Base-by-base conservation (phyloP, 2,888 invertebrate species). In the Anagyrus pseudococci region DNA sequence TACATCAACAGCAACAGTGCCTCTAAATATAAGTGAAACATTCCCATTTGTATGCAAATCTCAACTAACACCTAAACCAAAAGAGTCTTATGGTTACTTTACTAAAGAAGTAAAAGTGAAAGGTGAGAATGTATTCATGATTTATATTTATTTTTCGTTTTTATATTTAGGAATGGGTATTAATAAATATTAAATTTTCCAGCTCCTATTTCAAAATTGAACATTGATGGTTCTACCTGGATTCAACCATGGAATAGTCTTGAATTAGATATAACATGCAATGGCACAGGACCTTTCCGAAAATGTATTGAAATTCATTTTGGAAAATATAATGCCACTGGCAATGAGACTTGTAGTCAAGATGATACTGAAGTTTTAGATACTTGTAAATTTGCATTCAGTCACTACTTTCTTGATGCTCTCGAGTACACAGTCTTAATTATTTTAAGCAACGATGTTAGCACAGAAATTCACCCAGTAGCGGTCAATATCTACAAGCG, bases 401-500 rank as follows among this genome's bases (percentile, higher is more conserved):
- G 84, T 0, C 89, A 89, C 70, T 93, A 90, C 74, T 90, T 93
- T 72, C 82, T 86, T 2, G 86, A 86, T 44, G 84, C 87, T n/a
- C 86, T 88, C 37, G 86, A 87, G 62, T 89, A 92, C 74, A 91
- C 93, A 0, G 86, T 93, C n/a, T 81, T 94, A 15, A 87, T 93
- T 48, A 86, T 94, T 41, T 84, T 95, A 23, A 85, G 87, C 62
- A 95, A 95, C 81, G 89, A 91, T 66, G 85, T 95, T 10, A 88
- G 88, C 3, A 88, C 85, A 71, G 83, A 84, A 46, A 85, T 91
- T 4, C 87, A 87, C 62, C 88, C 89, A 58, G 85, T 92, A 15
- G 88, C 89, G 13, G 87, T 95, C 46, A 92, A 90, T 76, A 89
- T 94, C 75, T 94, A 93, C 80, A 89, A 93, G 88, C 91, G 94